These are phyloP conservation scores for Sarcophilus harrisii DNA, from an alignment of 2,797 vertebrate genomes.

Conservation along the genomic window DNA sequence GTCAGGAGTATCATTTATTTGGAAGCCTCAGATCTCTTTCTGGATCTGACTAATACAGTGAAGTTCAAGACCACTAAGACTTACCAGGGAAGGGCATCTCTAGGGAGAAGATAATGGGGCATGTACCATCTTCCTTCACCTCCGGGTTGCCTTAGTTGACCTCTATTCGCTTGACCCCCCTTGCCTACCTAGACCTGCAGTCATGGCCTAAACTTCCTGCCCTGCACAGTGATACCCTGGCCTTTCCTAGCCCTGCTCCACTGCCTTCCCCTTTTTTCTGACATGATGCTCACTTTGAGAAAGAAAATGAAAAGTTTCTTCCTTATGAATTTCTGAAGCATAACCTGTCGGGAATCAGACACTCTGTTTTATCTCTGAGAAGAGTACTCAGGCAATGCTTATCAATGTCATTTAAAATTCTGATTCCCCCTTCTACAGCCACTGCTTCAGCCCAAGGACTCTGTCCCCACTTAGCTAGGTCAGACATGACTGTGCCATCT, in stretches of 20 bases:
- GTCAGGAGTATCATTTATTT: neutral
- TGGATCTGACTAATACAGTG: neutral
- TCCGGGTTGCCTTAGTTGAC: neutral
- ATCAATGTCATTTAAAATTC: neutral
- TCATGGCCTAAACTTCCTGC: neutral
- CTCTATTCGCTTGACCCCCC: neutral
- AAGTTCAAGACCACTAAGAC: neutral
- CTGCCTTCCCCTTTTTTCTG: neutral
- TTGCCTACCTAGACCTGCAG: neutral
- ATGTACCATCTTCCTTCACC: neutral
- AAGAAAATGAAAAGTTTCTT: neutral
- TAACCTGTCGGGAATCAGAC: neutral
- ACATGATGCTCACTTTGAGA: neutral
- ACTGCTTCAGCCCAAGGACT: neutral
- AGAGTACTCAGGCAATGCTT: conserved; percentile 7
- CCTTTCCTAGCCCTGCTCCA: neutral
- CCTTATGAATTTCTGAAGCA: conserved; percentile 26
- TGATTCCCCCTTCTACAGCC: neutral
- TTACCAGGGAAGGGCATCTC: neutral
- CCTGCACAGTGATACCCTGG: neutral
- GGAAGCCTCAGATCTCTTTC: neutral
- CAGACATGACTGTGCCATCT: neutral
- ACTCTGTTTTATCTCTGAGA: neutral
- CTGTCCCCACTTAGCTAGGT: neutral
- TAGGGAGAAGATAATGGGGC: neutral